These are phyloP conservation scores for Scaptomyza montana DNA, from an alignment of 1,140 invertebrate genomes.

Conservation along the genomic window DNA sequence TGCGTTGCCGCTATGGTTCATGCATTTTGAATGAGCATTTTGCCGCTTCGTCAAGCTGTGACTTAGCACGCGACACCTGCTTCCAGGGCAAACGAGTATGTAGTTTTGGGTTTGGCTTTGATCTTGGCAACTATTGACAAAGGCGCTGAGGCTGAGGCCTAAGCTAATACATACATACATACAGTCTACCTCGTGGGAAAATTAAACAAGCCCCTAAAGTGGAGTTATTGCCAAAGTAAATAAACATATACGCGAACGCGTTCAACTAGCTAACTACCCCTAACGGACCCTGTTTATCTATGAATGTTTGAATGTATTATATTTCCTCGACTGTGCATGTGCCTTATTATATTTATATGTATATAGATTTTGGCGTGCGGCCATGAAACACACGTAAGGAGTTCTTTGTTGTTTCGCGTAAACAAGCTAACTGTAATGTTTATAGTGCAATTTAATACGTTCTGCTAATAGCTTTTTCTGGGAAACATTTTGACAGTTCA, in stretches of 20 bases:
- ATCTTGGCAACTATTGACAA: constrained; percentile 73
- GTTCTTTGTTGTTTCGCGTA: constrained; percentile 31
- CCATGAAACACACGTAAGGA: constrained; percentile 16
- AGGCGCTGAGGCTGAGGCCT: constrained; percentile 36
- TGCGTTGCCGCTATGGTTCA: constrained; percentile 20
- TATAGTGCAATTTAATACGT: constrained; percentile 69
- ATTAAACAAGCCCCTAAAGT: constrained; percentile 46
- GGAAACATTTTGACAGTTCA: constrained; percentile 59
- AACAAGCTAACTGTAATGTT: constrained; percentile 53
- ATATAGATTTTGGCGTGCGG: constrained; percentile 45
- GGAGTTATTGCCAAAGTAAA: constrained; percentile 45
- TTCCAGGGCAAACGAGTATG: constrained; percentile 31
- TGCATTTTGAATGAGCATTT: constrained; percentile 43
- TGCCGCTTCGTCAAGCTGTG: constrained; percentile 25
- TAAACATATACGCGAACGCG: constrained; percentile 55
- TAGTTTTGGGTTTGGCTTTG: constrained; percentile 56
- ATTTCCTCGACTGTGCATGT: constrained; percentile 22
- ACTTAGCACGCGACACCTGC: constrained; percentile 25
- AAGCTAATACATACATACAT: constrained; percentile 42
- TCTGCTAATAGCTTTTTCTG: constrained; percentile 66
- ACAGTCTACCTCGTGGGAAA: constrained; percentile 57
- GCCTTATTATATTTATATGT: constrained; percentile 56
- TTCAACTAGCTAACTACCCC: constrained; percentile 32
- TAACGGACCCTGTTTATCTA: not conserved
- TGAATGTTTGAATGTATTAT: not conserved